Percentiles rank a stretch among this genome's conserved stretches.
Conservation (phyloP, 2,113 vertebrate species). For the Cynopterus brachyotis region DNA sequence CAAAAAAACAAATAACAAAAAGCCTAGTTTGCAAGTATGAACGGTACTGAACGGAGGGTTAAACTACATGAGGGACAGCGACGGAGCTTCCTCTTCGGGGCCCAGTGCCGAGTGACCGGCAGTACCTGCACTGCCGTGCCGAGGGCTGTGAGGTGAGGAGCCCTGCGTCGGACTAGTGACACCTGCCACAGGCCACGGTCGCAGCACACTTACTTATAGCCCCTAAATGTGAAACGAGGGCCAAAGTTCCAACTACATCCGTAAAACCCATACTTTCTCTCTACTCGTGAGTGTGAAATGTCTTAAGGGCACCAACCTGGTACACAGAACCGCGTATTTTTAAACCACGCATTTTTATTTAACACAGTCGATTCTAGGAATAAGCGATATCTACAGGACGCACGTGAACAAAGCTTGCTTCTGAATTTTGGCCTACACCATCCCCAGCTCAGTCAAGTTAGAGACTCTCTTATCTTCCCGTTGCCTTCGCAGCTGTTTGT, state of each 20-base stretch:
- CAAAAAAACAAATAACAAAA: neutral
- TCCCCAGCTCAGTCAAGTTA: neutral
- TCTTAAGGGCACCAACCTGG: neutral
- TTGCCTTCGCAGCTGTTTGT: neutral
- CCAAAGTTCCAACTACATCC: neutral
- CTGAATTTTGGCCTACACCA: neutral
- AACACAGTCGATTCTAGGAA: neutral
- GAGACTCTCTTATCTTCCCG: neutral
- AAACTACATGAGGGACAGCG: neutral
- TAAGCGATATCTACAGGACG: neutral
- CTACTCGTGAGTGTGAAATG: neutral
- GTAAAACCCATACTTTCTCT: neutral
- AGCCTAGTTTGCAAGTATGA: neutral
- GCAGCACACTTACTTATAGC: neutral
- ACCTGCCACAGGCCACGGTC: neutral
- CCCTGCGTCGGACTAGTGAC: neutral
- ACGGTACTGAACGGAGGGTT: neutral
- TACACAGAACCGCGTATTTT: neutral
- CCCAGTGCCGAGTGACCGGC: neutral
- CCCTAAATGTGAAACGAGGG: neutral
- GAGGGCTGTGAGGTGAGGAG: neutral
- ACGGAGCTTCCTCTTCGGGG: neutral
- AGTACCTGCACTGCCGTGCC: neutral
- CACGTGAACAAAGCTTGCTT: neutral
- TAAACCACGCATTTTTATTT: neutral